Percentiles rank a stretch among this genome's conserved stretches.
Conservation (phyloP, 2,797 vertebrate genomes). For the Microtus obscurus region DNA sequence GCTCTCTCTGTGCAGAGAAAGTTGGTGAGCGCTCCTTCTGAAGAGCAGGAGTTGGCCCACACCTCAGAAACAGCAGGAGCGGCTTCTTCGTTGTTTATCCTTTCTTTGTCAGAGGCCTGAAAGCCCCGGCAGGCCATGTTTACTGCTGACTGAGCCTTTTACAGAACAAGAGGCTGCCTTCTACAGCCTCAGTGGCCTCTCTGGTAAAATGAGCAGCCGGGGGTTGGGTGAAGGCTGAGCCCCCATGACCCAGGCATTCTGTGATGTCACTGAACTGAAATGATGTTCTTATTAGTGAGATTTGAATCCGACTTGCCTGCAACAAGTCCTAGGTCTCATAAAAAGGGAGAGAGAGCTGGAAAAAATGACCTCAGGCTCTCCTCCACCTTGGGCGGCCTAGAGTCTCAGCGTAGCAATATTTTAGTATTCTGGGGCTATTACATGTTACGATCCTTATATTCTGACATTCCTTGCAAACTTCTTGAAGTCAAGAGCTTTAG, state of each 20-base stretch:
- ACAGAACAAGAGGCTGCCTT: neutral
- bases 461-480: neutral
- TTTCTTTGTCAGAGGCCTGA: neutral
- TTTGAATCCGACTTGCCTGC: constrained; percentile 13
- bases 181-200: neutral
- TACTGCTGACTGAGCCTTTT: neutral
- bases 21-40: constrained; percentile 54
- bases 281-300: constrained; percentile 51
- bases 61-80: neutral
- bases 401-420: neutral
- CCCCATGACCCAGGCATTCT: neutral
- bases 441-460: constrained; percentile 22
- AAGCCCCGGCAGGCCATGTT: neutral
- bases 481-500: neutral
- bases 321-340: constrained; percentile 33
- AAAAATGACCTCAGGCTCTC: neutral
- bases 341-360: constrained; percentile 5
- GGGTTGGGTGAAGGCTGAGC: neutral
- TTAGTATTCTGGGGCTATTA: constrained; percentile 32
- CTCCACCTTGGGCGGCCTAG: neutral
- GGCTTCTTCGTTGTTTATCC: neutral
- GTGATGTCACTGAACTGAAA: constrained; percentile 52
- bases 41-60: neutral
- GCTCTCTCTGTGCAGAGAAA: neutral
- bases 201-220: neutral